These are phyloP conservation scores for Leucoraja erinaceus DNA, from an alignment of 2,113 vertebrate species.

Conservation along the genomic window DNA sequence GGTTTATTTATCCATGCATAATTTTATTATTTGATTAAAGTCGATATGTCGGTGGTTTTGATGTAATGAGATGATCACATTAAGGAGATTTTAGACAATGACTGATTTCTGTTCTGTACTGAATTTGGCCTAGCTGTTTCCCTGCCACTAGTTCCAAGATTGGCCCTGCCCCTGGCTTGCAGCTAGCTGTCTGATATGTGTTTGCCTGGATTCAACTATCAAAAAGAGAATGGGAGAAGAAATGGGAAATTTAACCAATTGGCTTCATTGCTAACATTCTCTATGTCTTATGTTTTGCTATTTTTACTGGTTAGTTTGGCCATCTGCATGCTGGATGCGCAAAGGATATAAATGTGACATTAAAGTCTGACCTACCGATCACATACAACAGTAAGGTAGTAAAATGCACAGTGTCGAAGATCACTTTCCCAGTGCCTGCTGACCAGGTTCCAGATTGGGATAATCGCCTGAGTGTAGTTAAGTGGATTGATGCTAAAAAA, in stretches of 20 bases:
- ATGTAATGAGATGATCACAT: background rate
- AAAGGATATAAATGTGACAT: slow-evolving; percentile 67
- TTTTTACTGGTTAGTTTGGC: slow-evolving; percentile 56
- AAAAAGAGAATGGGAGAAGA: background rate
- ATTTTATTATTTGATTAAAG: background rate
- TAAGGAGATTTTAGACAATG: background rate
- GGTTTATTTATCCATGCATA: background rate
- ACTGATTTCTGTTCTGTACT: background rate
- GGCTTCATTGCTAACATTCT: background rate
- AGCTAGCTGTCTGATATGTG: background rate
- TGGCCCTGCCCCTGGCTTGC: background rate
- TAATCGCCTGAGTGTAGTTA: slow-evolving; percentile 52
- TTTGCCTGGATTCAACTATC: background rate
- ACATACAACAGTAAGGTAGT: slow-evolving; percentile 52
- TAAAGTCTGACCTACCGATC: slow-evolving; percentile 57
- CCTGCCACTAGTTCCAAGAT: background rate
- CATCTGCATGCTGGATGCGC: slow-evolving; percentile 78
- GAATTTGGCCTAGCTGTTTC: background rate
- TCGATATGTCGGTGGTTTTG: background rate
- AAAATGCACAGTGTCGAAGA: slow-evolving; percentile 63
- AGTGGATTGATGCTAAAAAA: slow-evolving; percentile 56
- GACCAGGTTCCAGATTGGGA: slow-evolving; percentile 81
- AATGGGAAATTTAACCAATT: background rate
- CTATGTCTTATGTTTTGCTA: background rate
- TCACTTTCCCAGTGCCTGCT: slow-evolving; percentile 60